These are phyloP conservation scores for Spondyliosoma cantharus DNA, from an alignment of 2,797 vertebrate genomes.

Conservation along the genomic window DNA sequence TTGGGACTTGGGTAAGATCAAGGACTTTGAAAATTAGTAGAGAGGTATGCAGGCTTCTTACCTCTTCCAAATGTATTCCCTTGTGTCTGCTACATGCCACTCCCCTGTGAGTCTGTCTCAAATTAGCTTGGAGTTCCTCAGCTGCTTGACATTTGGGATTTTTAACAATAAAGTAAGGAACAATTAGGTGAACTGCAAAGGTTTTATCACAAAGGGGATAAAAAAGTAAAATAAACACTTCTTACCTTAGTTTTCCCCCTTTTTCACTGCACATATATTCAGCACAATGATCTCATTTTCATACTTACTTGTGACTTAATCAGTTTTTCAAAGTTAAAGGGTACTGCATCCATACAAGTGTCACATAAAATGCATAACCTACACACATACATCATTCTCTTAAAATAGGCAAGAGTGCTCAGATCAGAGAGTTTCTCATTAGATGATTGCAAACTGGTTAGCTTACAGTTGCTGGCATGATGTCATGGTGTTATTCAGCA, in stretches of 20 bases:
- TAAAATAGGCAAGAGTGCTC: background rate
- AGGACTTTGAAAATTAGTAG: constrained; percentile 66
- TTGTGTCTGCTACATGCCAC: constrained; percentile 37
- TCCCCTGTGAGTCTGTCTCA: constrained; percentile 49
- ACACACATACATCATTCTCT: background rate
- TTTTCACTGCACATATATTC: background rate
- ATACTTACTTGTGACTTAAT: background rate
- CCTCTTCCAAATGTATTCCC: constrained; percentile 64
- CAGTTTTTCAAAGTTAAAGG: background rate
- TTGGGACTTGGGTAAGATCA: constrained; percentile 62
- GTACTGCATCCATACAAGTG: background rate
- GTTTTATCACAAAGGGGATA: constrained; percentile 16
- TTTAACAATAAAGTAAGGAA: constrained; percentile 13
- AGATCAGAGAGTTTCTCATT: background rate
- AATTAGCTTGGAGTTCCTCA: constrained; percentile 56
- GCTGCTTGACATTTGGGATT: constrained; percentile 41
- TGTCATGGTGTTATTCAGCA: background rate
- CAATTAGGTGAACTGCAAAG: constrained; percentile 6
- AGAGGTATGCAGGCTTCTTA: constrained; percentile 64
- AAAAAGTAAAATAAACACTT: background rate
- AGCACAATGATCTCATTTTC: background rate
- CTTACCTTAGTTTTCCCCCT: background rate
- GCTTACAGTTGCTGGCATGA: background rate
- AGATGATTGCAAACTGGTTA: background rate
- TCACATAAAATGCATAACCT: background rate